phyloP scores from a whole-genome alignment of 2,113 vertebrate genomes.

The Motacilla tschutschensis region DNA sequence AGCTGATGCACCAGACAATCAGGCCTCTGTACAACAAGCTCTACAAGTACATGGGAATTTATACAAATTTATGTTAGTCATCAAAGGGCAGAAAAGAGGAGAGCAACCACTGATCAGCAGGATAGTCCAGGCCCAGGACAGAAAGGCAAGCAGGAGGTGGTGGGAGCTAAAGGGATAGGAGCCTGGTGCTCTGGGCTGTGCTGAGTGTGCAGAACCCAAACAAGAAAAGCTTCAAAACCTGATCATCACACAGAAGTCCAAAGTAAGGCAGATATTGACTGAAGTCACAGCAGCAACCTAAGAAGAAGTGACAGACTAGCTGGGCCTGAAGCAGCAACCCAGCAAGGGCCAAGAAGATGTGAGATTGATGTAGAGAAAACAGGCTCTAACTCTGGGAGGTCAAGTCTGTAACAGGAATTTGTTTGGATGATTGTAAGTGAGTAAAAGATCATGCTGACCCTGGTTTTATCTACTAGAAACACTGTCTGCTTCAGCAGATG shows the following conservation, averaged over 20 bases:
- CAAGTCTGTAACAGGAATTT: neutral
- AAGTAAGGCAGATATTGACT: neutral
- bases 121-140: neutral
- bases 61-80: neutral
- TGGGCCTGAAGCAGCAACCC: neutral
- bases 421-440: neutral
- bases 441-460: neutral
- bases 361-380: fast-evolving
- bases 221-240: neutral
- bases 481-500: neutral
- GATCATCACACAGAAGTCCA: neutral
- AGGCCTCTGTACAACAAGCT: neutral
- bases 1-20: neutral
- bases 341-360: neutral
- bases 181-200: neutral
- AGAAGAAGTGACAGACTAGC: neutral
- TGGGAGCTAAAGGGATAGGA: neutral
- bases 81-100: neutral
- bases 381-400: neutral
- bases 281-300: neutral
- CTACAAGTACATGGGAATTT: neutral
- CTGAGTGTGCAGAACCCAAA: neutral
- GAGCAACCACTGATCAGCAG: neutral
- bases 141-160: neutral
- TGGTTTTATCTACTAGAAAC: neutral